These are phyloP conservation scores for Elgonia sp. DNA, from an alignment of 2,888 invertebrate genomes.

Conservation along the genomic window DNA sequence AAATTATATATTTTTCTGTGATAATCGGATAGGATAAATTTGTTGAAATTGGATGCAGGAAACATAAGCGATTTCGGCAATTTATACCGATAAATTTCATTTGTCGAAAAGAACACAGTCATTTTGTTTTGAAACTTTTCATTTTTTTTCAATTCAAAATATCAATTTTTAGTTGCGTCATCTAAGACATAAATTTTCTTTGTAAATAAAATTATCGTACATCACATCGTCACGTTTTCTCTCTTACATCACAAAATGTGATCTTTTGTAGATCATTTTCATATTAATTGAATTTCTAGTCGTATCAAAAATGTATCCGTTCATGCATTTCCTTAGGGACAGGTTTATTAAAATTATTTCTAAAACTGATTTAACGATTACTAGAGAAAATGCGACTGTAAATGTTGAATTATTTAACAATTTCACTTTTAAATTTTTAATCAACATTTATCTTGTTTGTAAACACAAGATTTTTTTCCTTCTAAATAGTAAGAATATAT, in stretches of 20 bases:
- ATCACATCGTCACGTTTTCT: constrained; percentile 39
- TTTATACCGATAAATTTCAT: neutral
- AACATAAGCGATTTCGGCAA: neutral
- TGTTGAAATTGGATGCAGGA: neutral
- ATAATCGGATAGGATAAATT: constrained; percentile 41
- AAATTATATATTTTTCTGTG: constrained; percentile 36
- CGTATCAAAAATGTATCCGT: constrained; percentile 15
- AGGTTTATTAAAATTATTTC: constrained; percentile 16
- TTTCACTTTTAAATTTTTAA: too few relatives aligned
- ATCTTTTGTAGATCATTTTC: constrained; percentile 27
- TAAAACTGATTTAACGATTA: too few relatives aligned
- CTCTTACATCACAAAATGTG: constrained; percentile 36
- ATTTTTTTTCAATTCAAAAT: neutral
- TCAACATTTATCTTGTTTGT: too few relatives aligned
- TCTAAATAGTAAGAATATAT: too few relatives aligned
- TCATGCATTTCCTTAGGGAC: neutral
- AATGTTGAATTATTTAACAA: too few relatives aligned
- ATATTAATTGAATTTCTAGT: constrained; percentile 27
- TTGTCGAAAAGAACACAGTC: too few relatives aligned
- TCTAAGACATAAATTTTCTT: neutral
- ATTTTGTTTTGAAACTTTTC: too few relatives aligned
- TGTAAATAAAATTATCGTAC: constrained; percentile 13
- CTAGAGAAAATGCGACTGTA: constrained; percentile 32
- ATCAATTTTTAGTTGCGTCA: neutral
- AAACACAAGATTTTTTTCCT: too few relatives aligned